These are phyloP conservation scores for Charadrius vociferus DNA, from an alignment of 2,113 vertebrate genomes.

Conservation along the genomic window DNA sequence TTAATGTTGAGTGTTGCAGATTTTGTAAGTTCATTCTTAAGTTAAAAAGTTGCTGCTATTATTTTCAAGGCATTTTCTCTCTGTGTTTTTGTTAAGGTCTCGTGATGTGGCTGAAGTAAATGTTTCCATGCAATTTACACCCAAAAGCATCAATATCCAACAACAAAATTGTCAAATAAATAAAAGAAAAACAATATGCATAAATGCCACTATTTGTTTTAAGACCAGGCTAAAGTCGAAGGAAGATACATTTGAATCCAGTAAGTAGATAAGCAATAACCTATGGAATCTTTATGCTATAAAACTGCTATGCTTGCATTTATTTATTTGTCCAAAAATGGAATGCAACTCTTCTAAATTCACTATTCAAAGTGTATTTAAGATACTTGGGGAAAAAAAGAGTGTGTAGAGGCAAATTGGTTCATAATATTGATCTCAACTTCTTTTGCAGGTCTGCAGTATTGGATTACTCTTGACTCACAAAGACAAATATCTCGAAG, in stretches of 20 bases:
- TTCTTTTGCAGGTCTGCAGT: slow-evolving; percentile 71
- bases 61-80: background rate
- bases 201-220: slow-evolving; percentile 85
- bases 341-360: background rate
- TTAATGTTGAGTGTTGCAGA: background rate
- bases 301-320: background rate
- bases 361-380: background rate
- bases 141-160: slow-evolving; percentile 90
- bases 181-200: slow-evolving; percentile 82
- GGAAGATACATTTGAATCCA: slow-evolving; percentile 58
- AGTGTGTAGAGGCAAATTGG: background rate
- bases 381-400: background rate
- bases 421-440: background rate
- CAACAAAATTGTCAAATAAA: slow-evolving; percentile 83
- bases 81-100: slow-evolving; percentile 79
- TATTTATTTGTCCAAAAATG: background rate
- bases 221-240: slow-evolving; percentile 84
- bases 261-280: slow-evolving; percentile 69
- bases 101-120: slow-evolving; percentile 91
- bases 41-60: background rate
- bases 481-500: slow-evolving; percentile 76
- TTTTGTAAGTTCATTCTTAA: background rate
- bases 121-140: slow-evolving; percentile 85
- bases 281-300: background rate
- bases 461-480: slow-evolving; percentile 78